Evolutionary conservation across 2,797 vertebrate genomes (phyloP), one percentile per base, ranked within the genome.

Genomic region (Hypotaenidia okinawae): DNA sequence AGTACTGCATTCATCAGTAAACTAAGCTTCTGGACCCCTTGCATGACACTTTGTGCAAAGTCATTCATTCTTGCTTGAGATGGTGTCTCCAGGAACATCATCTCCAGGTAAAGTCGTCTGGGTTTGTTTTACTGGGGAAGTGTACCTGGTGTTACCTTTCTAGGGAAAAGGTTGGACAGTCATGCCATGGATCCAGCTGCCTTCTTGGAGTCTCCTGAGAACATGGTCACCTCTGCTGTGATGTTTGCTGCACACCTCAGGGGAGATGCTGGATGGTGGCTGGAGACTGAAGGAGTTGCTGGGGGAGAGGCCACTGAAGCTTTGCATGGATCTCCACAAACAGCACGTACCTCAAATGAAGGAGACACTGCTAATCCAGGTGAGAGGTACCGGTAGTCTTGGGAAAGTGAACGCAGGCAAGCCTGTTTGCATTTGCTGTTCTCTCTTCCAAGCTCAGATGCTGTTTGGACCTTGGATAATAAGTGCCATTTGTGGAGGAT

Each of bases 211-310:
- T 33, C 13, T 57, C 27, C 25, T 43, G 76, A 54, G 69, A 70
- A 41, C 0, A 1, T 16, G 10, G 4, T 55, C 28, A 45, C 11
- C 4, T 43, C 19, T 72, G 8, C 1, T 0, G 27, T 17, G 9
- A 3, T 43, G 18, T 74, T 89, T 2, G 1, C 33, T 25, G 5
- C 10, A 19, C 14, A 12, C 5, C 4, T 94, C 30, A 30, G 37
- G 24, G 15, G 23, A 58, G 32, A 10, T 37, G 18, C 58, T 82
- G 51, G 30, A 1, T 79, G 32, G 23, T 70, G 23, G 11, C 30
- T 27, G 24, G 45, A 49, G 25, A 32, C 37, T 13, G 0, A 41
- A 64, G 19, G 11, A 75, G 37, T n/a, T 77, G 9, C 30, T 0
- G 2, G 4, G 12, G 22, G 8, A 85, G 55, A 79, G 61, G 55